Evolutionary conservation across 2,888 invertebrate species (phyloP), one percentile per base, ranked within the genome.

Genomic region (Myopa testacea): DNA sequence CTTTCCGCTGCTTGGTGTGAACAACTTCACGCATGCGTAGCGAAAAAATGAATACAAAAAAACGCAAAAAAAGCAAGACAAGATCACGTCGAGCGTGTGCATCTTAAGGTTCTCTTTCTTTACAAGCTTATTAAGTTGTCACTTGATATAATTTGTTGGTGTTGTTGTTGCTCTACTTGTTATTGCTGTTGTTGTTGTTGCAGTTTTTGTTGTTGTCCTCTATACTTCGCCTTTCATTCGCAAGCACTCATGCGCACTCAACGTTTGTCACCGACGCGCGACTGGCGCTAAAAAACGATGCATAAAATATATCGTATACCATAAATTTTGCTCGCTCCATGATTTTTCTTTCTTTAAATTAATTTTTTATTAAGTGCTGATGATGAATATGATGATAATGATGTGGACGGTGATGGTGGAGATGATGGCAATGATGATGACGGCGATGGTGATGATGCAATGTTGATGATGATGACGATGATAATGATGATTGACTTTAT

Each of bases 101-200:
- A 58, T 19, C 55, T 26, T 52, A 19, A 34, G 5, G 62, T n/a
- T 62, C 62, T 62, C 62, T 62, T 62, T n/a, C n/a, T 62, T 4
- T 62, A 10, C 73, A 3, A 19, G 62, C 62, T 7, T 12, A 67
- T 75, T 10, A 75, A 75, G 68, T 19, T 68, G 75, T 75, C 75
- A 75, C 67, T 68, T 75, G 68, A 58, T 75, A 55, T 55, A 52
- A 65, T 26, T 65, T 38, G 72, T 60, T 72, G 58, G 58, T 60
- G 40, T 60, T 60, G 60, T 62, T 60, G 14, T 7, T 60, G 14
- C 0, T 38, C 10, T 19, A 52, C n/a, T 3, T 37, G 16, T 70
- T 37, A 37, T 38, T 8, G 6, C 52, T 37, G 34, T 75, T 58
- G 67, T 40, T 75, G 2, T 67, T 16, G n/a, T n/a, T n/a, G n/a